Percentiles rank a stretch among this genome's conserved stretches.
Conservation (phyloP, 2,113 vertebrate species). For the Amphiprion percula region DNA sequence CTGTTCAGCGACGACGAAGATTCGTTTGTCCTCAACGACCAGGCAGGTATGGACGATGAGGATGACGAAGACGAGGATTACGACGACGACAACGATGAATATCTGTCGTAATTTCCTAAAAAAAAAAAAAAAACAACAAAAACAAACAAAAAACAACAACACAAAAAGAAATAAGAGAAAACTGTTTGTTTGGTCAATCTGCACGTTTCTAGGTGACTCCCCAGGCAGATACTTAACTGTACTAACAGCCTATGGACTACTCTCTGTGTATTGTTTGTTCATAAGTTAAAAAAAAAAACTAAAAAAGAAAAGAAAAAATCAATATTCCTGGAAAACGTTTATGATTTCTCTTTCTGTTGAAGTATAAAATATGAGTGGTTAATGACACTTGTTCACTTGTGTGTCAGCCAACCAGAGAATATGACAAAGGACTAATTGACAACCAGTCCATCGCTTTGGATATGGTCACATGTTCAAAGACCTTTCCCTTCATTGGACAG, state of each 20-base stretch:
- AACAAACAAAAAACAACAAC: constrained; percentile 28
- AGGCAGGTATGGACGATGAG: constrained; percentile 90
- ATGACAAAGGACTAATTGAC: constrained; percentile 47
- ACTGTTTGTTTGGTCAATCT: constrained; percentile 81
- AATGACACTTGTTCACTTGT: constrained; percentile 62
- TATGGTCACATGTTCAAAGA: constrained; percentile 72
- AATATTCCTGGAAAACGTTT: constrained; percentile 70
- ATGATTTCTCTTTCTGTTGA: constrained; percentile 72
- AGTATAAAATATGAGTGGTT: constrained; percentile 62
- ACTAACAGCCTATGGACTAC: constrained; percentile 87
- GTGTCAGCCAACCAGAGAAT: constrained; percentile 65
- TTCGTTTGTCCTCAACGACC: constrained; percentile 85
- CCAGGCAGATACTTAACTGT: constrained; percentile 83
- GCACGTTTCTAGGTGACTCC: constrained; percentile 88
- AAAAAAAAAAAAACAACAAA: constrained; percentile 41
- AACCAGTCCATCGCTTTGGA: constrained; percentile 61
- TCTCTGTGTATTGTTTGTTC: constrained; percentile 92
- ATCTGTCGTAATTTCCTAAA: constrained; percentile 85
- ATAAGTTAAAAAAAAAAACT: constrained; percentile 76
- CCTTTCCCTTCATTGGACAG: constrained; percentile 71
- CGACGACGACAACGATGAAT: constrained; percentile 89
- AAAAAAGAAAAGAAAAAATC: constrained; percentile 27
- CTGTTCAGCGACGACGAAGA: constrained; percentile 85
- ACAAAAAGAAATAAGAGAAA: constrained; percentile 59
- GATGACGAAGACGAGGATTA: constrained; percentile 93